Conservation (phyloP, 2,113 vertebrate genomes). For the Neolamprologus toae region DNA sequence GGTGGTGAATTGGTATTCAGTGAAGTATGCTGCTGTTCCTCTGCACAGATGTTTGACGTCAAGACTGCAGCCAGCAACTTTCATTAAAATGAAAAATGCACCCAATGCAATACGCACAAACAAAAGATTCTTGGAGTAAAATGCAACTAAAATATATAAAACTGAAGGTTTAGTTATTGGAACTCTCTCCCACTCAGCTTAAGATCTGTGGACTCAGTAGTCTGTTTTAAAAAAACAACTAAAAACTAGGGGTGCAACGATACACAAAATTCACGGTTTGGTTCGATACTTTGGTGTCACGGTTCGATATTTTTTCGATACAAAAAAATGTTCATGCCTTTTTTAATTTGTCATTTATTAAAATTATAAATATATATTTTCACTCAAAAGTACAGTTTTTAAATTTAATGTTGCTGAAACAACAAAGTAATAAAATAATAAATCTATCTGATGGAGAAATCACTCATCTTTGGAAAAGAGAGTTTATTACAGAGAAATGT, state of each 20-base stretch:
- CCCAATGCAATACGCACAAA: not conserved
- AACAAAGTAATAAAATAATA: too few relatives aligned
- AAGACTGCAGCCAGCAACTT: not conserved
- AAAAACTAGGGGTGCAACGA: not conserved
- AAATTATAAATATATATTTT: too few relatives aligned
- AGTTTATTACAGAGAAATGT: too few relatives aligned
- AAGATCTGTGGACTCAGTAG: not conserved
- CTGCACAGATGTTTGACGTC: not conserved
- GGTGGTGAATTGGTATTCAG: not conserved
- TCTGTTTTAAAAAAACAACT: not conserved
- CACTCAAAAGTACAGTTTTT: too few relatives aligned
- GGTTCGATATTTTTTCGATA: too few relatives aligned
- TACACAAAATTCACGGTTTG: too few relatives aligned
- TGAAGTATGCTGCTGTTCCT: not conserved
- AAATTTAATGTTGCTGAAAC: too few relatives aligned
- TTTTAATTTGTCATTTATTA: too few relatives aligned
- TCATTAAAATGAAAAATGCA: not conserved
- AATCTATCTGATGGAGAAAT: accelerated
- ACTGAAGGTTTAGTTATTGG: not conserved
- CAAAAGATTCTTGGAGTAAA: not conserved
- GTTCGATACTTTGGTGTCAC: too few relatives aligned
- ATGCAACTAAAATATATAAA: not conserved
- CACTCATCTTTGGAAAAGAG: accelerated
- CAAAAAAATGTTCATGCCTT: too few relatives aligned
- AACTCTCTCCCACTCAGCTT: accelerated